phyloP scores from a whole-genome alignment of 2,888 invertebrate genomes.

The Pandemis corylana region DNA sequence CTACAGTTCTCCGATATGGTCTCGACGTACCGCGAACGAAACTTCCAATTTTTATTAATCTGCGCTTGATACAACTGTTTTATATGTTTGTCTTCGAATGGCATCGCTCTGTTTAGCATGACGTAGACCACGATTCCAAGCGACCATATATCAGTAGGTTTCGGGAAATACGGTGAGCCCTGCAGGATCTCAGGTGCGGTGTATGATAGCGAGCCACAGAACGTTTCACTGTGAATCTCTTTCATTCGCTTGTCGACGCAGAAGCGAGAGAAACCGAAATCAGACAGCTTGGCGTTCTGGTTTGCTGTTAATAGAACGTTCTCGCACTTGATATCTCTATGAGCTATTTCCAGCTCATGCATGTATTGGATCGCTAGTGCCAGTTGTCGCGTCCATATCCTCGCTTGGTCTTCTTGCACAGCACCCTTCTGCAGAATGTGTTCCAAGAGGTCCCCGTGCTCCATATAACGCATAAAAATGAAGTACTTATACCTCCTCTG shows the following conservation, averaged over 20 bases:
- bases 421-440: conserved; percentile 88
- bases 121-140: conserved; percentile 92
- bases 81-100: conserved; percentile 91
- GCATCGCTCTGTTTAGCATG: conserved; percentile 93
- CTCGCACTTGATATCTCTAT: conserved; percentile 93
- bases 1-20: conserved; percentile 86
- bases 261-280: conserved; percentile 91
- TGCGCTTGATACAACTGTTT: conserved; percentile 87
- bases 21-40: conserved; percentile 86
- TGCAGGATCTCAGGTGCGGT: conserved; percentile 95
- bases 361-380: conserved; percentile 89
- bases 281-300: conserved; percentile 91
- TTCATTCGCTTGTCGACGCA: conserved; percentile 73
- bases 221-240: conserved; percentile 89
- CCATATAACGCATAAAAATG: conserved; percentile 90
- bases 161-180: conserved; percentile 89
- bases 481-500: conserved; percentile 89
- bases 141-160: conserved; percentile 92
- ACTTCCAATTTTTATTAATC: conserved; percentile 87
- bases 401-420: conserved; percentile 87
- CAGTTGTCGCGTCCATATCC: conserved; percentile 90
- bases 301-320: conserved; percentile 90
- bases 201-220: conserved; percentile 94
- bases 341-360: conserved; percentile 90
- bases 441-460: conserved; percentile 91